phyloP scores from a whole-genome alignment of 2,888 invertebrate genomes.

The Copidosoma aretas region DNA sequence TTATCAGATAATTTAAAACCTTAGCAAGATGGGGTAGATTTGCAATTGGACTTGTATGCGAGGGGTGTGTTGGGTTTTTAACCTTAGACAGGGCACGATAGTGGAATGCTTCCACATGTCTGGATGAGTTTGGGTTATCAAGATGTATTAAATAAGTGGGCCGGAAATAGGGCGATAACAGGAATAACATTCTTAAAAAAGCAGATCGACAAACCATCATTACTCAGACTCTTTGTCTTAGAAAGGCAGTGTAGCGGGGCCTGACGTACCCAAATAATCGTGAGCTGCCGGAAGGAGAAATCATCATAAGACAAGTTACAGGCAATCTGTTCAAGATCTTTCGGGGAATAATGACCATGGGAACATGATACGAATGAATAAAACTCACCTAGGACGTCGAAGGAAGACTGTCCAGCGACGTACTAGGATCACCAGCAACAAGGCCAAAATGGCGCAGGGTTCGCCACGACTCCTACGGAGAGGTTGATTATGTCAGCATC shows the following conservation, averaged over 20 bases:
- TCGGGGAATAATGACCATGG: not conserved
- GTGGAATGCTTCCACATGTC: not conserved
- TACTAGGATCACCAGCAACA: too few species aligned
- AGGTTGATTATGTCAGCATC: too few species aligned
- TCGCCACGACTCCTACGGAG: not conserved
- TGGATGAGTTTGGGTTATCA: not conserved
- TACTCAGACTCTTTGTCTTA: not conserved
- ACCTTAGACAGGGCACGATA: not conserved
- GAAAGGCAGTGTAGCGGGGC: not conserved
- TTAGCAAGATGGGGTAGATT: too few species aligned
- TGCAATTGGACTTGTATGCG: too few species aligned
- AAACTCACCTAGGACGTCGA: too few species aligned
- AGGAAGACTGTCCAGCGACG: not conserved
- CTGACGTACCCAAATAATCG: not conserved
- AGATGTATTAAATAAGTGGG: not conserved
- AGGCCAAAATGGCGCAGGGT: not conserved
- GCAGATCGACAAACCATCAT: not conserved
- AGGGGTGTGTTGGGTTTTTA: not conserved
- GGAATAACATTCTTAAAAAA: not conserved
- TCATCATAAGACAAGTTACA: too few species aligned
- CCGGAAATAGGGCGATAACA: not conserved
- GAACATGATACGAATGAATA: not conserved
- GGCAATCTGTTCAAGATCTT: not conserved
- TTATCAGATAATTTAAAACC: too few species aligned
- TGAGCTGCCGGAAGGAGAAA: too few species aligned